Percentiles rank a stretch among this genome's conserved stretches.
Evolutionary conservation across 2,113 vertebrate genomes (phyloP).

Genomic region (Rhinogobius similis): DNA sequence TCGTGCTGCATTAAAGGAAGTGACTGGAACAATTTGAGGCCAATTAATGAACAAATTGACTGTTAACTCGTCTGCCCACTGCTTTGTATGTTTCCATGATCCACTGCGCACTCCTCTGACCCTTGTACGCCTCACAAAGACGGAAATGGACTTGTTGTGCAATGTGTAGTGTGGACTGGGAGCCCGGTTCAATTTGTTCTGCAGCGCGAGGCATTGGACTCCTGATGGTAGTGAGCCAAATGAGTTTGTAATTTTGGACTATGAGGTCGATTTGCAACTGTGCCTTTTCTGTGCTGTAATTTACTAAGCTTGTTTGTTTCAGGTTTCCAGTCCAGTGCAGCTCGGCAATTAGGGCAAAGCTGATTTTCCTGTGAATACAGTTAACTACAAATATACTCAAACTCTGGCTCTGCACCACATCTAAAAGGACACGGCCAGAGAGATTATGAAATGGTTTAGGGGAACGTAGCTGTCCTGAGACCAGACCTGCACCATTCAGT

Average conservation of each 20-base stretch:
- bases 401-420: not conserved
- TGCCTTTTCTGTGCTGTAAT: constrained; percentile 2
- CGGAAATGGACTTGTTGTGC: constrained; percentile 20
- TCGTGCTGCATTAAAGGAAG: constrained; percentile 45
- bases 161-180: constrained; percentile 1
- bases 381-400: not conserved
- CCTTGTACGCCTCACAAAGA: constrained; percentile 16
- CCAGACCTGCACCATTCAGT: not conserved
- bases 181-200: constrained; percentile 3
- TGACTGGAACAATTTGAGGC: constrained; percentile 39
- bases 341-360: constrained; percentile 9
- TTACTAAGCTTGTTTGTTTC: constrained; percentile 7
- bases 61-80: constrained; percentile 28
- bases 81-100: constrained; percentile 32
- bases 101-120: constrained; percentile 28
- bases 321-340: constrained; percentile 6
- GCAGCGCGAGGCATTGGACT: not conserved
- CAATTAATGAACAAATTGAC: constrained; percentile 66
- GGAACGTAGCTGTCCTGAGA: not conserved
- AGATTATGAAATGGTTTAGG: not conserved
- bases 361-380: not conserved
- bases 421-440: not conserved
- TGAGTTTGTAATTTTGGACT: constrained; percentile 21
- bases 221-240: constrained; percentile 16
- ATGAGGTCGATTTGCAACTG: not conserved